Base-by-base conservation (phyloP, 2,113 vertebrate genomes). In the Castor canadensis region DNA sequence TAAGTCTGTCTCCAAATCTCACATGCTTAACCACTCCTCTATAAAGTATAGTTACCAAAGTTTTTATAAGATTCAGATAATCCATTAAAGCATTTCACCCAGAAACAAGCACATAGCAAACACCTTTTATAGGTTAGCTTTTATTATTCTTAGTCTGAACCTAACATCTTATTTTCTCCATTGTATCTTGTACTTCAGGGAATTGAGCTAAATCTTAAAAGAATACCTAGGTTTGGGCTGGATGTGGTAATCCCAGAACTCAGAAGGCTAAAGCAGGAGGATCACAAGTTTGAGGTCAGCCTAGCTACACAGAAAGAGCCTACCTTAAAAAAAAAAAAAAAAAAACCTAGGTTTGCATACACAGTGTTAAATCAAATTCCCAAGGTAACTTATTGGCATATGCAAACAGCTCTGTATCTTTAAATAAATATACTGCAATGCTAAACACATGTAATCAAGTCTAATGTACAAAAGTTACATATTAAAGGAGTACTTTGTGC, bases 51-150 rank as follows among this genome's bases (percentile, higher is more conserved):
- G 30, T 30, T 91, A 58, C 87, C 20, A 71, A 32, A 93, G 80
- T 89, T 83, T 89, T 79, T 84, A 3, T 47, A 84, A 95, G 90
- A 80, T 80, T 76, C 84, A 92, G 76, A 93, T 79, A 84, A 84
- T 40, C 69, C 52, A 81, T 62, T 94, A 64, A 95, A 90, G 84
- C 19, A 54, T 60, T 87, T 96, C 45, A 38, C 71, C 81, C n/a
- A 92, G 40, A 95, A 47, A 2, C 54, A 95, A 71, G 30, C 60
- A 94, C 19, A 92, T 4, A 87, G 69, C 43, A 76, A 94, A 90
- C 17, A 64, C 17, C 60, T 96, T 69, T 45, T 84, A 79, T 73
- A 90, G n/a, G 3, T 64, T 66, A 45, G 32, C 47, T 60, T 40
- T 60, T 75, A 72, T 30, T 84, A 72, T 82, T 91, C 77, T 77